These are phyloP conservation scores for Triops longicaudatus DNA, from an alignment of 1,140 invertebrate genomes.

Conservation along the genomic window DNA sequence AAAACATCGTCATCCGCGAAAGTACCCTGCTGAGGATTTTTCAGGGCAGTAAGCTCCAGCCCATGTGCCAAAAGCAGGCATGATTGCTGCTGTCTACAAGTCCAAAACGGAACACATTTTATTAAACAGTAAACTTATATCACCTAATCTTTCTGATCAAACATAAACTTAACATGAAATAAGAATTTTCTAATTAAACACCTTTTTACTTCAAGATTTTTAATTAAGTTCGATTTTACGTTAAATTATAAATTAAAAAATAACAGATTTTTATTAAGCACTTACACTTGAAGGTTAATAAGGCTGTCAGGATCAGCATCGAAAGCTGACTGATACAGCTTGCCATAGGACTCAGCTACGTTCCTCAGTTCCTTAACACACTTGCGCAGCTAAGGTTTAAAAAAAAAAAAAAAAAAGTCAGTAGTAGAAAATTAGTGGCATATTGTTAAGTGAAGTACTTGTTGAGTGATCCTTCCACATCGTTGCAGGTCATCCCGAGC, in stretches of 20 bases:
- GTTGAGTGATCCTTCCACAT: conserved; percentile 71
- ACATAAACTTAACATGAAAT: too few species aligned
- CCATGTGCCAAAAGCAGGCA: conserved; percentile 64
- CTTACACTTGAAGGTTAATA: conserved; percentile 61
- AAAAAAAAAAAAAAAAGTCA: conserved; percentile 32
- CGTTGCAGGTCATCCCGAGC: conserved; percentile 71
- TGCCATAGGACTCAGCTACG: conserved; percentile 67
- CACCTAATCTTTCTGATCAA: too few species aligned
- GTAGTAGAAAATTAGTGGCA: conserved; percentile 23
- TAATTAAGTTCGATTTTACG: too few species aligned
- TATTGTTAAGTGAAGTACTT: conserved; percentile 41
- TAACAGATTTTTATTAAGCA: neutral
- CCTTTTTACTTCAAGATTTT: too few species aligned
- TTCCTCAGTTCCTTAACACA: conserved; percentile 62
- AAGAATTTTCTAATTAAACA: too few species aligned
- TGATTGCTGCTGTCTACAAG: conserved; percentile 60
- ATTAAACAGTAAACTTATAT: too few species aligned
- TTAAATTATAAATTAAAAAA: conserved; percentile 23
- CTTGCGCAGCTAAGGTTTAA: conserved; percentile 54
- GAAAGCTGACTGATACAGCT: conserved; percentile 82
- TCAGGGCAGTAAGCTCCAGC: conserved; percentile 54
- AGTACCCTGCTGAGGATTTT: conserved; percentile 39
- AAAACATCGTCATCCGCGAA: conserved; percentile 39
- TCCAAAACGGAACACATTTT: too few species aligned
- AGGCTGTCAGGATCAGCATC: conserved; percentile 83